phyloP scores from a whole-genome alignment of 1,140 invertebrate species.

The Cyclina sinensis region DNA sequence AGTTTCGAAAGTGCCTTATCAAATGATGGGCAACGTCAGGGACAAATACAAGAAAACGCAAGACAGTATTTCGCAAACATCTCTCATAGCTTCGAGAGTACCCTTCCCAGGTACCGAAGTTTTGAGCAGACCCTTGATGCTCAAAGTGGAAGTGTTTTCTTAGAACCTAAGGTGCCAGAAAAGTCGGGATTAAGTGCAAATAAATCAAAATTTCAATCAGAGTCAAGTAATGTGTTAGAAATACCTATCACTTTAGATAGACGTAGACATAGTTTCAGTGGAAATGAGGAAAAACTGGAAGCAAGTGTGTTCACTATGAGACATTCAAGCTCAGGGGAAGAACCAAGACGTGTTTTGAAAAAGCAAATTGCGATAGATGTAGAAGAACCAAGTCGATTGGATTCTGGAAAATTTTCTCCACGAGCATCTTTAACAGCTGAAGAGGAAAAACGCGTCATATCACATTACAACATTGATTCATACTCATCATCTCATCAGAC shows the following conservation, averaged over 20 bases:
- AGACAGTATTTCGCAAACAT: slow-evolving; percentile 47
- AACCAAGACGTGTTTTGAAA: slow-evolving; percentile 50
- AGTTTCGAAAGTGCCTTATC: slow-evolving; percentile 69
- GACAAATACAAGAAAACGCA: slow-evolving; percentile 29
- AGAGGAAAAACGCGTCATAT: slow-evolving; percentile 58
- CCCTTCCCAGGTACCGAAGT: slow-evolving; percentile 47
- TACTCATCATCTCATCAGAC: slow-evolving; percentile 1
- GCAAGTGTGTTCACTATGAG: slow-evolving; percentile 40
- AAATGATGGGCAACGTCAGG: slow-evolving; percentile 42
- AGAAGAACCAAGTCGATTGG: slow-evolving; percentile 45
- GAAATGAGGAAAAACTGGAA: slow-evolving; percentile 53
- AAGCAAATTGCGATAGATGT: slow-evolving; percentile 68
- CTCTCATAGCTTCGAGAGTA: slow-evolving; percentile 63
- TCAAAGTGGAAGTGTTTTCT: slow-evolving; percentile 17
- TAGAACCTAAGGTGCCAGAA: slow-evolving; percentile 32
- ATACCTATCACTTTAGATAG: slow-evolving; percentile 48
- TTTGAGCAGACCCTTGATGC: slow-evolving; percentile 52
- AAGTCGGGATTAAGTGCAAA: slow-evolving; percentile 40
- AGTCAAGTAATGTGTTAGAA: slow-evolving; percentile 54
- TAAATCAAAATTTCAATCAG: slow-evolving; percentile 43
- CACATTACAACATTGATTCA: slow-evolving; percentile 64
- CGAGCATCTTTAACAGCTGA: slow-evolving; percentile 7
- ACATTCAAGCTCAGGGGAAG: slow-evolving; percentile 62
- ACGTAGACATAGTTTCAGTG: slow-evolving; percentile 61
- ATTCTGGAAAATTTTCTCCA: slow-evolving; percentile 53